Percentiles rank a stretch among this genome's conserved stretches.
Evolutionary conservation across 2,888 invertebrate genomes (phyloP).

Genomic region (Cantharis lateralis): DNA sequence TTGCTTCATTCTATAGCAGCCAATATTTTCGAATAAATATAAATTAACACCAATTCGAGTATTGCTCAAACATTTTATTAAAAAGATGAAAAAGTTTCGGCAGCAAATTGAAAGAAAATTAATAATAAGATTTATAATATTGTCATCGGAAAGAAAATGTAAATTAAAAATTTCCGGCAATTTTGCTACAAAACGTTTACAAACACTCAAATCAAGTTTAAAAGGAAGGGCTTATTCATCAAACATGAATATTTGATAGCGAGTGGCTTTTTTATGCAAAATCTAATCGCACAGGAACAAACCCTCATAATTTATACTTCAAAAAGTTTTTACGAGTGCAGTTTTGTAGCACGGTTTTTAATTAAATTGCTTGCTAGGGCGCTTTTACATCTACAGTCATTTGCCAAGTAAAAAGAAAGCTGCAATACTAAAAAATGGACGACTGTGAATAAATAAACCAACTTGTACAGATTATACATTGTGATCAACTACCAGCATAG

Average conservation of each 20-base stretch:
- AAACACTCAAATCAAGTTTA: conserved; percentile 19
- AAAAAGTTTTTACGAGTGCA: conserved; percentile 30
- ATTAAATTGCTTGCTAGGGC: conserved; percentile 28
- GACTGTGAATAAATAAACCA: background rate
- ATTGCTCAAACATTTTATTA: background rate
- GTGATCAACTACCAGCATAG: background rate
- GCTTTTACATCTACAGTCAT: conserved; percentile 19
- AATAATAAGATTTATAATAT: background rate
- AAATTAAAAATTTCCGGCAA: conserved; percentile 5
- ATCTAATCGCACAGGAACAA: conserved; percentile 37
- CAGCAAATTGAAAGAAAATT: background rate
- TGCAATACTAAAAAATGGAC: background rate
- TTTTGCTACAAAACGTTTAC: conserved; percentile 10
- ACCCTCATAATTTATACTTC: conserved; percentile 38
- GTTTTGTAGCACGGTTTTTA: conserved; percentile 26
- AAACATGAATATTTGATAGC: conserved; percentile 34
- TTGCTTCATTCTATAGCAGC: conserved; percentile 32
- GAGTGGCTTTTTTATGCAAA: conserved; percentile 29
- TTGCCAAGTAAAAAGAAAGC: background rate
- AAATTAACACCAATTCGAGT: background rate
- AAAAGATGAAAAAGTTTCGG: background rate
- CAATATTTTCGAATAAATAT: conserved; percentile 37
- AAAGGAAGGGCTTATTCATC: conserved; percentile 23
- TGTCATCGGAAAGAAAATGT: background rate
- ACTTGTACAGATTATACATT: background rate